These are phyloP conservation scores for Lucifuga dentata DNA, from an alignment of 2,113 vertebrate genomes.

Conservation along the genomic window DNA sequence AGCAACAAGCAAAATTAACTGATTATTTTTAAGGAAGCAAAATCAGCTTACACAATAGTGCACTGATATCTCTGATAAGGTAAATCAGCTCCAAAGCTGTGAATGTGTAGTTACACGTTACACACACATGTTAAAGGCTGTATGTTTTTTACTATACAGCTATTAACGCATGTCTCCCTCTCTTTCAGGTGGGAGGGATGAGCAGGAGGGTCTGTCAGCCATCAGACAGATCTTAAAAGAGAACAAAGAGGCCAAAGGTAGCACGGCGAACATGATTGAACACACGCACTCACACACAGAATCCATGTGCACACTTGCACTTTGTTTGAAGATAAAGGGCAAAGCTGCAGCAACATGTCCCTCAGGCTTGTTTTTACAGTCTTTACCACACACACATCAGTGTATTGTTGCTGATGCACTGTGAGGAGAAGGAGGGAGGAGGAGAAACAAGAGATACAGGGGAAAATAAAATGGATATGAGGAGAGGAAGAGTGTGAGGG, in stretches of 20 bases:
- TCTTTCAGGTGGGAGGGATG: constrained; percentile 83
- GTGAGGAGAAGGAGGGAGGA: constrained; percentile 11
- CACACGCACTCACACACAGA: neutral
- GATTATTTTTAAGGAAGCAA: too few species aligned
- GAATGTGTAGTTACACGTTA: too few species aligned
- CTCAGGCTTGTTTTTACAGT: constrained; percentile 49
- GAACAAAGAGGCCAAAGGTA: constrained; percentile 85
- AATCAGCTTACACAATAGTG: too few species aligned
- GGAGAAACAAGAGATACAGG: neutral
- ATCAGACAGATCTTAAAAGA: constrained; percentile 84
- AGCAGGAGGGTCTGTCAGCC: constrained; percentile 78
- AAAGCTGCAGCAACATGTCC: constrained; percentile 43
- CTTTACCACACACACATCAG: constrained; percentile 29
- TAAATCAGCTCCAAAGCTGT: too few species aligned
- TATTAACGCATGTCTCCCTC: constrained; percentile 1
- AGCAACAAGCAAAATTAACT: too few species aligned
- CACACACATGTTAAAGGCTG: too few species aligned
- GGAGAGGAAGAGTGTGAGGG: neutral
- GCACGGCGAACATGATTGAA: constrained; percentile 11
- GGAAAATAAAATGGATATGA: neutral
- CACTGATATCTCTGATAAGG: too few species aligned
- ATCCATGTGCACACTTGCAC: neutral
- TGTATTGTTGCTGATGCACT: constrained; percentile 16
- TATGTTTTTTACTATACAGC: too few species aligned
- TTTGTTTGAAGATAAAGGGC: constrained; percentile 60